Conservation (phyloP, 2,113 vertebrate genomes). For the Gasterosteus nipponicus region DNA sequence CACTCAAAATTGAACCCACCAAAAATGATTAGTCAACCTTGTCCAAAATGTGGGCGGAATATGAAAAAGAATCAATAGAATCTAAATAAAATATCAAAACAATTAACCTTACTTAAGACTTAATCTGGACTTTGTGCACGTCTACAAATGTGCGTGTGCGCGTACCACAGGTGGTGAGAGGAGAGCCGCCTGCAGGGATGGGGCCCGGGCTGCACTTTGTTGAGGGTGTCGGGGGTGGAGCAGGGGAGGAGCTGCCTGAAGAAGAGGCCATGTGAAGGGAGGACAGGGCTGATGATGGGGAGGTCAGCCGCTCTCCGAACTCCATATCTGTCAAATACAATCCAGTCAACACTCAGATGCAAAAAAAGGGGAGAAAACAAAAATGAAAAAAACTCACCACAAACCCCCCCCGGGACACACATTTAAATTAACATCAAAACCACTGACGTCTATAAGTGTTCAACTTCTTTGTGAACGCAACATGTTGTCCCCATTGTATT, state of each 20-base stretch:
- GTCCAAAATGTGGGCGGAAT: conserved; percentile 16
- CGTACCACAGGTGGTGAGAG: conserved; percentile 85
- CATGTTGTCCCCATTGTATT: neutral
- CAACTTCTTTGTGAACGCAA: neutral
- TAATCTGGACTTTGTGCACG: conserved; percentile 3
- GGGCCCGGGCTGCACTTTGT: conserved; percentile 81
- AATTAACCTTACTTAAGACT: conserved; percentile 10
- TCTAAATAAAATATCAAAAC: conserved; percentile 18
- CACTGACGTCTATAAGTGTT: neutral
- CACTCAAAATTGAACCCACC: neutral
- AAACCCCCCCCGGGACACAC: neutral
- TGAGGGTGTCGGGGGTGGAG: conserved; percentile 75
- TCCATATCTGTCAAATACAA: conserved; percentile 89
- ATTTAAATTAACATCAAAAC: neutral
- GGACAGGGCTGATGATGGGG: conserved; percentile 79
- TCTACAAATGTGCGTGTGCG: neutral
- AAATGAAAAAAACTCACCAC: too few species aligned
- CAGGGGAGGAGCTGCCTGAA: conserved; percentile 81
- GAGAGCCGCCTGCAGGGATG: conserved; percentile 77
- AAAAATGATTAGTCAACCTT: neutral
- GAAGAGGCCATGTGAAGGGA: conserved; percentile 79
- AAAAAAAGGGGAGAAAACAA: neutral
- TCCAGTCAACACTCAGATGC: conserved; percentile 52
- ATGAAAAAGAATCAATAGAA: neutral
- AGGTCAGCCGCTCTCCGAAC: conserved; percentile 87